A percentile compares a stretch with the other conserved stretches of the same genome.
These are phyloP conservation scores for Lasioglossum calceatum DNA, from an alignment of 2,888 invertebrate genomes.

Conservation along the genomic window DNA sequence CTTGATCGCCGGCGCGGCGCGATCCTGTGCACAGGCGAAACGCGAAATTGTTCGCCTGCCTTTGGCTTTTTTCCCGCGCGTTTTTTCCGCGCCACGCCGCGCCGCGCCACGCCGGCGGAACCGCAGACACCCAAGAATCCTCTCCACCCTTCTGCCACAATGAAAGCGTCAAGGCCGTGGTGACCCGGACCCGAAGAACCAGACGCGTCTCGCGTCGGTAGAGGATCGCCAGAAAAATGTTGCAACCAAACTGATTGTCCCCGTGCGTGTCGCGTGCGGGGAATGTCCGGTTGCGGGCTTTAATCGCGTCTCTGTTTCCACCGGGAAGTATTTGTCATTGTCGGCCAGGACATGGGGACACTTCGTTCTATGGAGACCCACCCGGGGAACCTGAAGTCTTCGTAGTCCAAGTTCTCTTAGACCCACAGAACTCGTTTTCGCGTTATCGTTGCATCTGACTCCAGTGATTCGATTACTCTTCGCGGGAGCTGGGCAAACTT, in stretches of 20 bases:
- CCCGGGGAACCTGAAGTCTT: background rate
- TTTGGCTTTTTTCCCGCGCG: conserved; percentile 43
- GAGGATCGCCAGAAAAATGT: conserved; percentile 7
- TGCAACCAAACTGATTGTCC: conserved; percentile 42
- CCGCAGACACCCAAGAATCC: conserved; percentile 43
- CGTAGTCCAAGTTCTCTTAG: background rate
- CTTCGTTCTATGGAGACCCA: background rate
- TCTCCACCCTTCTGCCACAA: conserved; percentile 23
- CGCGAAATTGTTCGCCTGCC: conserved; percentile 67
- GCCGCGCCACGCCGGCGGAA: background rate
- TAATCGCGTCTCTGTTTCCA: conserved; percentile 26
- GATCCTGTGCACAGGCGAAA: conserved; percentile 26
- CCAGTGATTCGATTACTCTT: too few relatives aligned
- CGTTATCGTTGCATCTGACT: background rate
- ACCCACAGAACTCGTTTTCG: background rate
- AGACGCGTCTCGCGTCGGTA: background rate
- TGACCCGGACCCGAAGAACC: conserved; percentile 63
- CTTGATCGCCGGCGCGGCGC: conserved; percentile 50
- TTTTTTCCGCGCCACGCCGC: background rate
- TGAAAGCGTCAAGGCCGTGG: conserved; percentile 34
- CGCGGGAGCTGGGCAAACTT: background rate
- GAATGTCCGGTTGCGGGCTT: conserved; percentile 6
- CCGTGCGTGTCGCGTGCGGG: conserved; percentile 22
- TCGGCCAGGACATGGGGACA: conserved; percentile 24
- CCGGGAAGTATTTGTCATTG: conserved; percentile 54